Base-by-base conservation (phyloP, 2,113 vertebrate species). In the Cranoglanis bouderius region DNA sequence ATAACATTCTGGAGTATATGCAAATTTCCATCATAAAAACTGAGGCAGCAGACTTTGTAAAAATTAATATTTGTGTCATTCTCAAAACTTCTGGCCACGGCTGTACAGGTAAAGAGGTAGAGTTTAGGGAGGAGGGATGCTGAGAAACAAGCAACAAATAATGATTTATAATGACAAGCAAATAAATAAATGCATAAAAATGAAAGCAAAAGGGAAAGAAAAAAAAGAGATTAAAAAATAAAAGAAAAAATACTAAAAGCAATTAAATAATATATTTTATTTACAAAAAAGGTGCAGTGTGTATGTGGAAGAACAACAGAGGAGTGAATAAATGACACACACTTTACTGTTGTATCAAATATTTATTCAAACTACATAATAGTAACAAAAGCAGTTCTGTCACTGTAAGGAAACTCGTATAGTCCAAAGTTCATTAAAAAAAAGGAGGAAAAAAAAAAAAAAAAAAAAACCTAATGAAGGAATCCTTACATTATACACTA, bases 301-400 rank as follows among this genome's bases (percentile, higher is more conserved):
- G 16, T 19, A 32, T 43, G 72, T 43, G 38, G 8, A 12, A 26
- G 72, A 75, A 46, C 70, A 77, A 8, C 26, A 78, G 26, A 49
- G 13, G 12, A 40, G 53, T 26, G 5, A 38, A 29, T 40, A 43
- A 61, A 83, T 43, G 3, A 29, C 32, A 40, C 35, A 43, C 32
- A 29, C 4, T 32, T 53, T 40, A 61, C 35, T 61, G 21, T 61
- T 38, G 55, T 83, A 61, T 82, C 21, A 83, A 83, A 43, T 61
- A 61, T 83, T 83, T 83, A 61, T 83, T 82, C 6, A 38, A 80
- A 59, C 80, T 59, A 82, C 55, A 59, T 29, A 6, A 82, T 24
- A 82, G 78, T 38, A 82, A 82, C 8, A 55, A 82, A 55, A 82
- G 18, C 6, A 53, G n/a, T 81, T 32, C 0, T 12, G n/a, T 53